phyloP scores from a whole-genome alignment of 2,888 invertebrate species.

The Ommatoiulus sabulosus region DNA sequence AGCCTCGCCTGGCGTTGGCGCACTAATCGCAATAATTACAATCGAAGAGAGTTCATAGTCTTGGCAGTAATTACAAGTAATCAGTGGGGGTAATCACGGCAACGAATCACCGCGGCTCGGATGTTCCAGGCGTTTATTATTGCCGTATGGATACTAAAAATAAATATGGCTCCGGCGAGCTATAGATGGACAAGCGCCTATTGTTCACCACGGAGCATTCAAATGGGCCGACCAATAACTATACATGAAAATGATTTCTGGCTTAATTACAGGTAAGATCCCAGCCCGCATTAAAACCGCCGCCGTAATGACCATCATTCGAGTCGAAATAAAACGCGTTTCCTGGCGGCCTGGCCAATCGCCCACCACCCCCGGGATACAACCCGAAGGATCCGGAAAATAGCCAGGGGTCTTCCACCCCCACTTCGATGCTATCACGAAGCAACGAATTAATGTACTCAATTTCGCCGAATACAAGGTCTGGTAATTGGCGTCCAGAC shows the following conservation, averaged over 20 bases:
- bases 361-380: neutral
- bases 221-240: neutral
- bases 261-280: constrained; percentile 30
- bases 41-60: constrained; percentile 54
- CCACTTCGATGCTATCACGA: too few relatives aligned
- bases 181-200: neutral
- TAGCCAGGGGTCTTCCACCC: neutral
- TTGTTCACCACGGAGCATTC: neutral
- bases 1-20: constrained; percentile 33
- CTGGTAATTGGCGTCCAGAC: too few relatives aligned
- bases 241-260: constrained; percentile 49
- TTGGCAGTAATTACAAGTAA: constrained; percentile 55
- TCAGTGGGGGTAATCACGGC: constrained; percentile 56
- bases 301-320: neutral
- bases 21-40: constrained; percentile 56
- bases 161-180: neutral
- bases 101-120: constrained; percentile 54
- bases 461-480: too few relatives aligned
- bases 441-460: too few relatives aligned
- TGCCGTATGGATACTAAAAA: neutral
- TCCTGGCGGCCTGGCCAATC: neutral
- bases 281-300: neutral
- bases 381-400: neutral
- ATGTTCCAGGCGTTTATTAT: constrained; percentile 26
- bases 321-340: neutral